Percentiles rank a stretch among this genome's conserved stretches.
phyloP scores from a whole-genome alignment of 1,140 invertebrate species.

The Ooceraea biroi region DNA sequence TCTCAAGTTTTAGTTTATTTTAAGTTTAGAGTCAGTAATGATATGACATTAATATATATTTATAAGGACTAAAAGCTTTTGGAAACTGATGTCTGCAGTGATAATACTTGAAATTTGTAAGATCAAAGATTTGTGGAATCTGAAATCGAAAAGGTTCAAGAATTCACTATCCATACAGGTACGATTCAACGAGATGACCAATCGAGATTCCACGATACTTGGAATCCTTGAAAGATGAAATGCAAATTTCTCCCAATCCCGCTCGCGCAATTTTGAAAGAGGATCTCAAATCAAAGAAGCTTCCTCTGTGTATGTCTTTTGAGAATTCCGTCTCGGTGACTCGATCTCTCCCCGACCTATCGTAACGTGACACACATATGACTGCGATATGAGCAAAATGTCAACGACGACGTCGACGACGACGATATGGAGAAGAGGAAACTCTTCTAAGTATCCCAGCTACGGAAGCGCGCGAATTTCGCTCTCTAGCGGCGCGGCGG shows the following conservation, averaged over 20 bases:
- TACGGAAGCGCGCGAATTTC: constrained; percentile 42
- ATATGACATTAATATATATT: too few relatives aligned
- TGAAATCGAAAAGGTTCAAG: neutral
- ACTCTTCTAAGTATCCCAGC: neutral
- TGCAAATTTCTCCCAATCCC: neutral
- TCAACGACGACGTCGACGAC: constrained; percentile 4
- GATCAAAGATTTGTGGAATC: neutral
- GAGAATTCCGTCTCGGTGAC: neutral
- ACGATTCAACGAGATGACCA: neutral
- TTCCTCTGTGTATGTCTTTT: neutral
- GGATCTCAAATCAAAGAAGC: neutral
- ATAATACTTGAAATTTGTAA: neutral
- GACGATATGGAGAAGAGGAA: neutral
- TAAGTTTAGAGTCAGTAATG: too few relatives aligned
- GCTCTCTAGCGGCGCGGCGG: constrained; percentile 21
- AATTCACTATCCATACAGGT: too few relatives aligned
- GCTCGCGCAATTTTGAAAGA: constrained; percentile 7
- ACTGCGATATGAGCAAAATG: constrained; percentile 24
- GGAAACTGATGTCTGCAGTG: too few relatives aligned
- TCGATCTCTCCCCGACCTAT: constrained; percentile 49
- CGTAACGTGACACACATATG: constrained; percentile 59
- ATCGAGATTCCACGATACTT: too few relatives aligned
- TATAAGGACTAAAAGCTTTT: too few relatives aligned
- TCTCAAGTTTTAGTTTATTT: too few relatives aligned
- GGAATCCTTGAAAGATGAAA: neutral